phyloP scores from a whole-genome alignment of 2,113 vertebrate genomes.

The Lanius collurio region DNA sequence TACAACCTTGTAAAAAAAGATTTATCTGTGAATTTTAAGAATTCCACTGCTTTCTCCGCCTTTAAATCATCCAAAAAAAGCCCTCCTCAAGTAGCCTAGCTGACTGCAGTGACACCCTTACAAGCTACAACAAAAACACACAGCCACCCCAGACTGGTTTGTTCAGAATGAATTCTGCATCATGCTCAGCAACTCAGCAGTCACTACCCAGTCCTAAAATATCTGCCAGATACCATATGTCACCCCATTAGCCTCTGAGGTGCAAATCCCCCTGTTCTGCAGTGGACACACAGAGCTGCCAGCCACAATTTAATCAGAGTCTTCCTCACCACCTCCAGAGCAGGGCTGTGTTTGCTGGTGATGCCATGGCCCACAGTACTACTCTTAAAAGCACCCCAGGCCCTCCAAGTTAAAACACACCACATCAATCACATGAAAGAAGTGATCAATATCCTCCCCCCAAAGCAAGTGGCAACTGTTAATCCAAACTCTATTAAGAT shows the following conservation, averaged over 20 bases:
- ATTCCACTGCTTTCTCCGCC: neutral
- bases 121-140: neutral
- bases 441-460: neutral
- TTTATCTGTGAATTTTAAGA: neutral
- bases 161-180: neutral
- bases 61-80: neutral
- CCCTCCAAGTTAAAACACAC: neutral
- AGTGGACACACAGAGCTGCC: neutral
- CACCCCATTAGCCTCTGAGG: neutral
- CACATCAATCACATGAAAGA: neutral
- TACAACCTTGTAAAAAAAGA: neutral
- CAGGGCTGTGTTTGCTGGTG: neutral
- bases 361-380: rapidly evolving
- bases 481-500: neutral
- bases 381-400: neutral
- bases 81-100: neutral
- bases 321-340: neutral
- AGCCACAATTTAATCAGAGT: neutral
- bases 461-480: neutral
- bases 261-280: neutral
- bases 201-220: neutral
- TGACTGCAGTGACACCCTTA: neutral
- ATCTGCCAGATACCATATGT: constrained; percentile 12
- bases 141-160: too few relatives aligned
- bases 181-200: neutral